Percentiles rank a stretch among this genome's conserved stretches.
Evolutionary conservation across 2,797 vertebrate genomes (phyloP).

Genomic region (Cossypha caffra): DNA sequence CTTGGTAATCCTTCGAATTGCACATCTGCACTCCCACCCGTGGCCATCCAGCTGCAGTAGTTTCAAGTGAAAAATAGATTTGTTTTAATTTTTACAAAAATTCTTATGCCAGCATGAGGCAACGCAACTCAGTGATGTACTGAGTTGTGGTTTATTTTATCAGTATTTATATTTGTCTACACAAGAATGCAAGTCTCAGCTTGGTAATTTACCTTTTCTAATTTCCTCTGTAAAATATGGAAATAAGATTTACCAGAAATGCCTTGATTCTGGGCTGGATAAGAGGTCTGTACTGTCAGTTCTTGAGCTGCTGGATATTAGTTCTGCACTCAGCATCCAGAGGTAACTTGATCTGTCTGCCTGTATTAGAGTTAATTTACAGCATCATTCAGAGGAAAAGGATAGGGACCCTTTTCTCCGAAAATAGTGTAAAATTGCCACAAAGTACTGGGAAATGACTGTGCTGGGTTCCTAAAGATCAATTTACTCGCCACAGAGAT

Average conservation of each 20-base stretch:
- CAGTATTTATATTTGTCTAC: background rate
- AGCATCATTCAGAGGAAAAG: background rate
- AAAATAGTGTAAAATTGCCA: conserved; percentile 47
- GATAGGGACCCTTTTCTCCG: background rate
- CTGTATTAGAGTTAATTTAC: conserved; percentile 25
- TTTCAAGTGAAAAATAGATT: background rate
- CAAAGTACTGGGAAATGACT: conserved; percentile 35
- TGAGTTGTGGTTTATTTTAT: background rate
- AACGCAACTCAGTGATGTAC: background rate
- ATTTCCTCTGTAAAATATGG: background rate
- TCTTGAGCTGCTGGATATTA: background rate
- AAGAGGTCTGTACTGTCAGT: background rate
- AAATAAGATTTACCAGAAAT: background rate
- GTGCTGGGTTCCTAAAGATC: conserved; percentile 9
- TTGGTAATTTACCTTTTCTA: background rate
- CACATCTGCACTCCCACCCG: background rate
- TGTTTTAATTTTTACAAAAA: background rate
- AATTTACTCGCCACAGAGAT: background rate
- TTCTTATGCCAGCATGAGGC: background rate
- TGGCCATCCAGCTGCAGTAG: conserved; percentile 10
- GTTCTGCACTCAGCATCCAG: background rate
- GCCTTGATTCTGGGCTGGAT: background rate
- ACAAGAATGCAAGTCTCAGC: background rate
- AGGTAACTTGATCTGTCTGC: background rate
- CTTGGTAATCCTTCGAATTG: background rate